Conservation (phyloP, 2,113 vertebrate genomes). For the Trochalopteron elliotii region DNA sequence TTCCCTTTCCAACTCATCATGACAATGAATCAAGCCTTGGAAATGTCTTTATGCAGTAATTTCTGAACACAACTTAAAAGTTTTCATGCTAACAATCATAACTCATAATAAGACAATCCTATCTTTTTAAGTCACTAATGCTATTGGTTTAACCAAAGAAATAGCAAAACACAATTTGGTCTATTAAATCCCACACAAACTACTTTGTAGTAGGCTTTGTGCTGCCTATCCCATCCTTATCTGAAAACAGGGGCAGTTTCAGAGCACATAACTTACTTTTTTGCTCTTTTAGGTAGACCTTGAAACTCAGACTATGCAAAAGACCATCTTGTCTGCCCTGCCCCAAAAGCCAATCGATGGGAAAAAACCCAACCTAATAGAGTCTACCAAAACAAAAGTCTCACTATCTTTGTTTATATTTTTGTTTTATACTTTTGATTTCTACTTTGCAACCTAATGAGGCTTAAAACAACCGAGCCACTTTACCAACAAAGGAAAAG, state of each 20-base stretch:
- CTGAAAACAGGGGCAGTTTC: not conserved
- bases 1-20: not conserved
- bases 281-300: not conserved
- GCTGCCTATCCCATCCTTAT: not conserved
- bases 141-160: not conserved
- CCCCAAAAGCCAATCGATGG: not conserved
- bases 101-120: not conserved
- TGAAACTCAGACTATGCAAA: not conserved
- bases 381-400: not conserved
- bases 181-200: not conserved
- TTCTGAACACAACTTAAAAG: not conserved
- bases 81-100: not conserved
- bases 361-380: not conserved
- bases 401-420: not conserved
- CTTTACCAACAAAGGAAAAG: not conserved
- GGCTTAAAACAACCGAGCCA: not conserved
- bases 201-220: not conserved
- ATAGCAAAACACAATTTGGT: not conserved
- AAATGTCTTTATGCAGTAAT: not conserved
- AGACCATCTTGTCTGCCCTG: rapidly evolving
- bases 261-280: not conserved
- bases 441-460: not conserved
- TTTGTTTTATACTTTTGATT: not conserved
- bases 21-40: not conserved
- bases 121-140: not conserved